Evolutionary conservation across 2,888 invertebrate genomes (phyloP).

Genomic region (Dinocampus coccinellae): DNA sequence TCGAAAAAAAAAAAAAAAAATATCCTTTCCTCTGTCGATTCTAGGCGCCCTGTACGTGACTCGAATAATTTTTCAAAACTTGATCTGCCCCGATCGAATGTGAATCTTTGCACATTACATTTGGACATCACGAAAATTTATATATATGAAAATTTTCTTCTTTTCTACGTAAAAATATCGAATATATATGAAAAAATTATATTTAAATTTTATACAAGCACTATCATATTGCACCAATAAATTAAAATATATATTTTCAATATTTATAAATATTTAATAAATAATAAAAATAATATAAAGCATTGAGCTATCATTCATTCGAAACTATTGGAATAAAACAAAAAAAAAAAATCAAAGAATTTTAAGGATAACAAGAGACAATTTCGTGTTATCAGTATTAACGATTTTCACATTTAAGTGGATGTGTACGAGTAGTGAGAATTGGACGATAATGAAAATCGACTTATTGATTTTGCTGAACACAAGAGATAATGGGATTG

Average conservation of each 20-base stretch:
- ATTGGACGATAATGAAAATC: constrained; percentile 32
- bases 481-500: constrained; percentile 17
- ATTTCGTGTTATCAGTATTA: not conserved
- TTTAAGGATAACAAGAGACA: not conserved
- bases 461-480: constrained; percentile 21
- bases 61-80: constrained; percentile 32
- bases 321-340: not conserved
- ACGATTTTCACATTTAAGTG: not conserved
- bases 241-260: too few relatives aligned
- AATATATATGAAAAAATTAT: too few relatives aligned
- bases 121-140: constrained; percentile 12
- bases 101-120: not conserved
- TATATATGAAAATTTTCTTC: too few relatives aligned
- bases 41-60: constrained; percentile 31
- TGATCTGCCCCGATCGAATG: not conserved
- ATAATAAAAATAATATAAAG: not conserved
- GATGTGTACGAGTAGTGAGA: constrained; percentile 15
- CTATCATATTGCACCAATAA: not conserved
- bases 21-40: constrained; percentile 14
- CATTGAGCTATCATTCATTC: too few relatives aligned
- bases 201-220: too few relatives aligned
- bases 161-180: too few relatives aligned
- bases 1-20: constrained; percentile 23
- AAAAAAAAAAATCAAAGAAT: not conserved
- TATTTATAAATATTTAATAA: too few relatives aligned